Base-by-base conservation (phyloP, 2,888 invertebrate species). In the Pterostichus madidus region DNA sequence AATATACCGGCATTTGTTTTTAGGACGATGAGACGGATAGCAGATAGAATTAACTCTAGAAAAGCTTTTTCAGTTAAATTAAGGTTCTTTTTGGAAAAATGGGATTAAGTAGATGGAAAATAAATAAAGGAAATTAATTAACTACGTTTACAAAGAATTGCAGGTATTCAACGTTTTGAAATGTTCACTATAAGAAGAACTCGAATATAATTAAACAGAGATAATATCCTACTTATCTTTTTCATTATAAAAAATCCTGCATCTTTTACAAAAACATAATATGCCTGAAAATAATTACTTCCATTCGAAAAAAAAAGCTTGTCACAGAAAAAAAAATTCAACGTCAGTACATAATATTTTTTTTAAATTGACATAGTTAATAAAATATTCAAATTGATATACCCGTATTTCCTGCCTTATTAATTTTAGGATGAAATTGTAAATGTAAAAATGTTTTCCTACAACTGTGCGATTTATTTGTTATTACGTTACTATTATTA, bases 31-130 rank as follows among this genome's bases (percentile, higher is more conserved):
- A 59, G 64, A 49, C 49, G 6, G 49, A 49, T 49, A 49, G 49
- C n/a, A 39, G 39, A 39, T 39, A 49, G 49, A 49, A 49, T 49
- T 49, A 49, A 49, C 32, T 64, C 13, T 64, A 64, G 64, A 64
- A 2, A 56, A 64, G 35, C 64, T 64, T 49, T 46, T 49, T 13
- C 13, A 24, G 35, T n/a, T n/a, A 35, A 64, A 64, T 31, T 64
- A 8, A 32, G 11, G 49, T 10, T n/a, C 11, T 64, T 64, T 32
- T 64, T 64, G 35, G 6, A 64, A 64, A 31, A 64, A 64, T 35
- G 32, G 64, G 64, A 64, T 64, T 35, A 35, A 35, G 64, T 64
- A 64, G 64, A 64, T 64, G 64, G 35, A 64, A 64, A 64, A 64
- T 64, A 64, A 64, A 64, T 64, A 64, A 35, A 64, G 35, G 10